These are phyloP conservation scores for Pristionchus maxplancki DNA, from an alignment of 2,888 invertebrate genomes.

Conservation along the genomic window DNA sequence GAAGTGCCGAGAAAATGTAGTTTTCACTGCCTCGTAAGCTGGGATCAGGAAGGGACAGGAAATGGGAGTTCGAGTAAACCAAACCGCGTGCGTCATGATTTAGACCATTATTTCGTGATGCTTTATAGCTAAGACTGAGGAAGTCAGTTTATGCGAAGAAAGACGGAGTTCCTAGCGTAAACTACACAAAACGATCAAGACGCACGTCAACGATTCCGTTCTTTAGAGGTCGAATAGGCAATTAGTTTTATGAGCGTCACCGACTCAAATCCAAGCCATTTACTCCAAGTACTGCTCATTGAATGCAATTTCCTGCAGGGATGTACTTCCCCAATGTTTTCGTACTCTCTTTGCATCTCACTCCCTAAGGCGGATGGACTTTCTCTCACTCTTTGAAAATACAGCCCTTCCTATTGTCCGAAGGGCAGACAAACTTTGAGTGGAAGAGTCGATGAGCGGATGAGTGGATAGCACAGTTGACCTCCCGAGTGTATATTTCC, in stretches of 20 bases:
- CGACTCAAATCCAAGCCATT: neutral
- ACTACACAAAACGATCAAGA: neutral
- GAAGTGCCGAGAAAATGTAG: neutral
- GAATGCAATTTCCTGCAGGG: neutral
- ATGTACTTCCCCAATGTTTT: neutral
- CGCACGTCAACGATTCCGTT: neutral
- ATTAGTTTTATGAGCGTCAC: neutral
- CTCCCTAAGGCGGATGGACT: slow-evolving; percentile 31
- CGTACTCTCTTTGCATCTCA: neutral
- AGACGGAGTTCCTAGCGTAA: neutral
- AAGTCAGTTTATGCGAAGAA: neutral
- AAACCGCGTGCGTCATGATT: neutral
- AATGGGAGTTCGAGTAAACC: neutral
- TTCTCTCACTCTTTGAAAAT: neutral
- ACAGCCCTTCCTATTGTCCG: slow-evolving; percentile 4
- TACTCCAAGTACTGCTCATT: neutral
- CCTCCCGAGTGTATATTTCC: neutral
- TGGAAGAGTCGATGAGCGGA: neutral
- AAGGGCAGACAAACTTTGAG: slow-evolving; percentile 39
- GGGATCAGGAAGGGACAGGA: neutral
- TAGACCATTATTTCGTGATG: neutral
- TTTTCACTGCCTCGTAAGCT: neutral
- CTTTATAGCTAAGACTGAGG: neutral
- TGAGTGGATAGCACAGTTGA: neutral
- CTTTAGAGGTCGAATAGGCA: neutral